Percentiles rank a stretch among this genome's conserved stretches.
Evolutionary conservation across 1,140 invertebrate genomes (phyloP).

Genomic region (Leptestheria dahalacensis): DNA sequence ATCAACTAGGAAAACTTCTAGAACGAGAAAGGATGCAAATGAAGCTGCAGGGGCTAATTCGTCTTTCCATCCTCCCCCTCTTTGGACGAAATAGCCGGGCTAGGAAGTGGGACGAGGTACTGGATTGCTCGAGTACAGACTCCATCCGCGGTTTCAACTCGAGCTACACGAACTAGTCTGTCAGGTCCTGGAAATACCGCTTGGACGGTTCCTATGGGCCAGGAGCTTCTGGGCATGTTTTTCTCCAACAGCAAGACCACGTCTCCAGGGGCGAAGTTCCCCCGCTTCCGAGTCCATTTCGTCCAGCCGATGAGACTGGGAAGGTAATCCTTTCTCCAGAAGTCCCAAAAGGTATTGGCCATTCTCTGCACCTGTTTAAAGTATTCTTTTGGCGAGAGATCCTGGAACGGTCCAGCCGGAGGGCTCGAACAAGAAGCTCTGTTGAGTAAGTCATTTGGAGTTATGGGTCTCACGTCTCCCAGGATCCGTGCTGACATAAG

Average conservation of each 20-base stretch:
- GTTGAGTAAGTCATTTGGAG: background rate
- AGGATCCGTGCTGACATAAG: background rate
- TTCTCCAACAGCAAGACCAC: background rate
- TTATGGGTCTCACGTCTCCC: constrained; percentile 21
- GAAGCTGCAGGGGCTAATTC: background rate
- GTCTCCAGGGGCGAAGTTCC: background rate
- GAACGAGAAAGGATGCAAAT: background rate
- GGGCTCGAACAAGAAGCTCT: background rate
- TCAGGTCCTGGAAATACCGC: background rate
- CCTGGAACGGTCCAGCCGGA: background rate
- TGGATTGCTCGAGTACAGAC: background rate
- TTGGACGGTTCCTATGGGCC: background rate
- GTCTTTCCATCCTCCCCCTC: background rate
- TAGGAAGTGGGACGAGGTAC: background rate
- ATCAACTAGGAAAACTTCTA: background rate
- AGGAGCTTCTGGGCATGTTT: background rate
- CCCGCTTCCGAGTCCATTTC: background rate
- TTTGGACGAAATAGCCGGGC: background rate
- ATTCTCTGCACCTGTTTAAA: background rate
- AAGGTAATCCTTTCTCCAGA: background rate
- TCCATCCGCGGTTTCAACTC: background rate
- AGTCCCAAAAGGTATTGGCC: background rate
- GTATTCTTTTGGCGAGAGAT: background rate
- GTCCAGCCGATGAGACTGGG: background rate
- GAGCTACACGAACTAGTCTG: background rate